Base-by-base conservation (phyloP, 2,797 vertebrate species). In the Paedocypris micromegethes region DNA sequence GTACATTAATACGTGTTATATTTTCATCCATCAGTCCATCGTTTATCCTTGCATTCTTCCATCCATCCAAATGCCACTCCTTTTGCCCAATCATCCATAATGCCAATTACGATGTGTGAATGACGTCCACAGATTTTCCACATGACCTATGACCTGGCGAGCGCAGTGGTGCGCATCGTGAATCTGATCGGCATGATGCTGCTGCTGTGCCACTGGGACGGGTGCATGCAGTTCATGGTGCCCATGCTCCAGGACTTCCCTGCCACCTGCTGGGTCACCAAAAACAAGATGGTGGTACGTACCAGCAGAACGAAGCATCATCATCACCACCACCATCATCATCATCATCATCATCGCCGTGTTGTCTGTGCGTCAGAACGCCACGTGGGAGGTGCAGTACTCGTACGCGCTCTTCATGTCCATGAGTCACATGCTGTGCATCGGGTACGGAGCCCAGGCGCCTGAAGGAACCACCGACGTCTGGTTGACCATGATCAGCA, bases 371-470 rank as follows among this genome's bases (percentile, higher is more conserved):
- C 68, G 4, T 45, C 78, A 98, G 95, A 98, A 98, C 6, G 76
- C 94, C 51, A 94, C 94, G 0, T 98, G 96, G 96, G 93, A 94
- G 2, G 86, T 96, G 39, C 92, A 95, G 38, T 98, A 98, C 78
- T 97, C 96, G 58, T 95, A 93, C 1, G 88, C 95, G 4, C 81
- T 97, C 70, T 98, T 98, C 77, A 98, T 95, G 87, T 91, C 95
- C 44, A 98, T 98, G 94, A 98, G 95, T 79, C 95, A 97, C 88
- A 98, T 98, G 95, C 80, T 98, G 55, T 98, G 95, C 76, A 96
- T 97, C 2, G 96, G 96, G 9, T 97, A 97, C 0, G 96, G 96
- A 4, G 89, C 92, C 58, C 89, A 97, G 79, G 92, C 95, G 0
- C 95, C 96, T 0, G 92, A 94, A 77, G 88, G 92, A 79, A 83